Evolutionary conservation across 2,888 invertebrate species (phyloP), one percentile per base, ranked within the genome.

Genomic region (Drosophila anomalata): DNA sequence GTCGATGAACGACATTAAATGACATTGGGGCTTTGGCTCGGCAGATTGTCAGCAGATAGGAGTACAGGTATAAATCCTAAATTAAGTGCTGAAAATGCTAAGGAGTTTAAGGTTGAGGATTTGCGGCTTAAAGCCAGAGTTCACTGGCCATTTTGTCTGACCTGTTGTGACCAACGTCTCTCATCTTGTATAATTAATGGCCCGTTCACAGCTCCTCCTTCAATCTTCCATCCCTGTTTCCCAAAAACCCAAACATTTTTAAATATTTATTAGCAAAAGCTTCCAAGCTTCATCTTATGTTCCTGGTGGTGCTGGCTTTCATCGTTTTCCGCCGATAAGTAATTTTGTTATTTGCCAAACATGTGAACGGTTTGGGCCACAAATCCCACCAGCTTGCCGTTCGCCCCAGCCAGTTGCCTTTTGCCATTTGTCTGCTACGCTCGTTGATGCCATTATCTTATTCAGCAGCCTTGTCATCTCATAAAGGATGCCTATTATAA

Each of bases 401-500:
- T 36, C n/a, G n/a, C 36, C n/a, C 12, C 36, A n/a, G 29, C 29
- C 29, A 29, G 29, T 36, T n/a, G 41, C 41, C 41, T 42, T 42
- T 79, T 78, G 55, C 76, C 66, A 69, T 79, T 57, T 56, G 71
- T 69, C 71, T 71, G 74, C 79, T 74, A 67, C 68, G 77, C 82
- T 78, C 80, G 87, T 87, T 87, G 88, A 85, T 85, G 85, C 87
- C 88, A 88, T 85, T 85, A 85, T 85, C 85, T 85, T 83, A 86
- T 78, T 88, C 85, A 78, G 85, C 88, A 77, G 80, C 84, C 85
- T 88, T 85, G 85, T 85, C 85, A 88, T 88, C 88, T 88, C 78
- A 75, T 85, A 88, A 85, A 85, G 85, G 85, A 85, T 88, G 88
- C 85, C 88, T 85, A 85, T 85, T 85, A 85, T 88, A 85, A 85